Conservation (phyloP, 2,888 invertebrate species). For the Mesodorylaimus sp. region DNA sequence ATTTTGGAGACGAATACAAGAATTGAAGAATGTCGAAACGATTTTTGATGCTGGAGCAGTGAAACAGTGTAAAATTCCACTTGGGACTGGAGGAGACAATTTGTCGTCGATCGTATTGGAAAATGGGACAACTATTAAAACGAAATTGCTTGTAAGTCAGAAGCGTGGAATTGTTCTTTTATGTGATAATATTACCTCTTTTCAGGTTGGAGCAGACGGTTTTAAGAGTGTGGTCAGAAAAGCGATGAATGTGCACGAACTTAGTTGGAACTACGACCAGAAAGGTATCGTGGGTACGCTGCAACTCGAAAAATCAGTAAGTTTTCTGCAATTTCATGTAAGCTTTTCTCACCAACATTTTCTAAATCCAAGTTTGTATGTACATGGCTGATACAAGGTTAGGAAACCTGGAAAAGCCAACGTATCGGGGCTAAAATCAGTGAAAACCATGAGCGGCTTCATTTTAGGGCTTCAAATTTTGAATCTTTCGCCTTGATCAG, state of each 20-base stretch:
- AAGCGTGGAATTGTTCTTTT: not conserved
- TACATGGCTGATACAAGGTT: not conserved
- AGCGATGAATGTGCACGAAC: conserved; percentile 58
- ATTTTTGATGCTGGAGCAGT: conserved; percentile 42
- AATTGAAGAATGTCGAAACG: conserved; percentile 44
- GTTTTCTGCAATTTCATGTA: no score
- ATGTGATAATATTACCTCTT: conserved; percentile 10
- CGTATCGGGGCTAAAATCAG: no score
- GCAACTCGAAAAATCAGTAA: no score
- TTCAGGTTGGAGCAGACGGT: conserved; percentile 81
- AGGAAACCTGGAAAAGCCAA: not conserved
- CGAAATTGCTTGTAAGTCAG: conserved; percentile 32
- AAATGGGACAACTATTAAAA: conserved; percentile 31
- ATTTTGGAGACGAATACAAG: conserved; percentile 85
- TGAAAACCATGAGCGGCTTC: no score
- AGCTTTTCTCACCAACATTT: no score
- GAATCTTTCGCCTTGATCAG: no score
- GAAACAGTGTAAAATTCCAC: no score
- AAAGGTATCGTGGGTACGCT: conserved; percentile 81
- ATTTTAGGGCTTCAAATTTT: no score
- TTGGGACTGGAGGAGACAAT: no score
- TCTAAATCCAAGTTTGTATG: no score
- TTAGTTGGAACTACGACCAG: conserved; percentile 67
- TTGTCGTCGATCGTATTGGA: conserved; percentile 29
- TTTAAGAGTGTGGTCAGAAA: conserved; percentile 64